phyloP scores from a whole-genome alignment of 2,888 invertebrate species.

The Xylota segnis region DNA sequence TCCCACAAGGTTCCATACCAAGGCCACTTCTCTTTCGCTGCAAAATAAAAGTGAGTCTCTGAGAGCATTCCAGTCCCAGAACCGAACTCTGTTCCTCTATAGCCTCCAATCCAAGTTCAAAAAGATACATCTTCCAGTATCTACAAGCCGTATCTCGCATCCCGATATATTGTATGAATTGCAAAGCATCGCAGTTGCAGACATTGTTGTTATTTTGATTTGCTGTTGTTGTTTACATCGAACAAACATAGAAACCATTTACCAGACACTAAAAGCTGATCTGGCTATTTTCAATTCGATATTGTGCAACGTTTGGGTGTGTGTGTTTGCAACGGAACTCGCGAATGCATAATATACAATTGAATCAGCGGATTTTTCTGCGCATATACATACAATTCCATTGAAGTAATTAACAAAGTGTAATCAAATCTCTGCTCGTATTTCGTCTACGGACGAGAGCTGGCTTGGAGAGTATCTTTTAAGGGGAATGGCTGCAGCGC shows the following conservation, averaged over 20 bases:
- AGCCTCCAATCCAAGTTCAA: no score
- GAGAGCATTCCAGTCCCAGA: no score
- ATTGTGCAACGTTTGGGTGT: slow-evolving; percentile 55
- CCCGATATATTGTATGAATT: slow-evolving; percentile 19
- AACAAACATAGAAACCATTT: not conserved
- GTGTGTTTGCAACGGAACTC: no score
- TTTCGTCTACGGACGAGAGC: slow-evolving; percentile 12
- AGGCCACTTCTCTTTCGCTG: no score
- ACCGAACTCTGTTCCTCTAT: no score
- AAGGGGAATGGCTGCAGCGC: not conserved
- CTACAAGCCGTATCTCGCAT: not conserved
- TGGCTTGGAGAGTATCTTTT: not conserved
- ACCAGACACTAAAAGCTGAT: slow-evolving; percentile 30
- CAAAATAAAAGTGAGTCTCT: no score
- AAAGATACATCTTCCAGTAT: no score
- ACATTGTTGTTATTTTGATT: slow-evolving; percentile 16
- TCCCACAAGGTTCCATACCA: no score
- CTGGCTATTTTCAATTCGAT: slow-evolving; percentile 59
- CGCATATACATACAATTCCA: slow-evolving; percentile 42
- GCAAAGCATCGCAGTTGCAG: slow-evolving; percentile 26
- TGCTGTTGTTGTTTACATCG: not conserved
- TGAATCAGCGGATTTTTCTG: slow-evolving; percentile 49
- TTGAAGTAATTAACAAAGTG: slow-evolving; percentile 46
- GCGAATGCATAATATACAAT: slow-evolving; percentile 47
- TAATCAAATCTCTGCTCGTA: slow-evolving; percentile 44